A percentile compares a stretch with the other conserved stretches of the same genome.
Evolutionary conservation across 1,140 invertebrate genomes (phyloP).

Genomic region (Zophobas atratus): DNA sequence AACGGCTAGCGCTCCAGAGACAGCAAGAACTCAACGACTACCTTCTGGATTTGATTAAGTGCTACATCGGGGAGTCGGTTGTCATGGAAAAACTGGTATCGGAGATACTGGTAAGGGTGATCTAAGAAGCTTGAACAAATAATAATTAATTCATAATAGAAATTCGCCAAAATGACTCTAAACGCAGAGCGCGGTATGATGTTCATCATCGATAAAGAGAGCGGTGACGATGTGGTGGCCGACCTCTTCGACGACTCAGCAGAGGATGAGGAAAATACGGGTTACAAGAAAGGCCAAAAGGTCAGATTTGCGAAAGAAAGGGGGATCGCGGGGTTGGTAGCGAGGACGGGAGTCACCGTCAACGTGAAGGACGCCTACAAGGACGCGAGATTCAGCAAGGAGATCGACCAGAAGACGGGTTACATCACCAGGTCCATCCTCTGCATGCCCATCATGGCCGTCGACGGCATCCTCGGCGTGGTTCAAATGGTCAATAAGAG

Average conservation of each 20-base stretch:
- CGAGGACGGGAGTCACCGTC: slow-evolving; percentile 66
- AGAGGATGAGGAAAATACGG: not conserved
- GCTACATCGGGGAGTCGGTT: slow-evolving; percentile 71
- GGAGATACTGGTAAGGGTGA: slow-evolving; percentile 70
- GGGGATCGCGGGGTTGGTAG: slow-evolving; percentile 69
- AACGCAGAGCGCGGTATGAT: slow-evolving; percentile 70
- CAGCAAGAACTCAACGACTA: slow-evolving; percentile 70
- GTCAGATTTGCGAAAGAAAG: slow-evolving; percentile 69
- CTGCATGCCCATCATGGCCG: slow-evolving; percentile 70
- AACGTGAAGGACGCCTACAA: slow-evolving; percentile 71
- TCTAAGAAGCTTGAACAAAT: not conserved
- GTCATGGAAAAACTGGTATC: slow-evolving; percentile 71
- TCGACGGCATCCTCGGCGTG: slow-evolving; percentile 70
- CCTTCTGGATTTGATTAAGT: slow-evolving; percentile 68
- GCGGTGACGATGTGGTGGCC: slow-evolving; percentile 67
- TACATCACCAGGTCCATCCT: slow-evolving; percentile 71
- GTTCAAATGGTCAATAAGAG: slow-evolving; percentile 72
- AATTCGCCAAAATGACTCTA: slow-evolving; percentile 71
- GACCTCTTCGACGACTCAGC: slow-evolving; percentile 67
- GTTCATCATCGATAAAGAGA: slow-evolving; percentile 69
- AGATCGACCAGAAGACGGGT: slow-evolving; percentile 70
- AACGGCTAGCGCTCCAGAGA: slow-evolving; percentile 68
- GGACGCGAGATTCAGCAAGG: slow-evolving; percentile 70
- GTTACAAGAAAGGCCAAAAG: slow-evolving; percentile 60
- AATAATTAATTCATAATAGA: slow-evolving; percentile 62